Conservation (phyloP, 2,797 vertebrate species). For the Notamacropus eugenii region DNA sequence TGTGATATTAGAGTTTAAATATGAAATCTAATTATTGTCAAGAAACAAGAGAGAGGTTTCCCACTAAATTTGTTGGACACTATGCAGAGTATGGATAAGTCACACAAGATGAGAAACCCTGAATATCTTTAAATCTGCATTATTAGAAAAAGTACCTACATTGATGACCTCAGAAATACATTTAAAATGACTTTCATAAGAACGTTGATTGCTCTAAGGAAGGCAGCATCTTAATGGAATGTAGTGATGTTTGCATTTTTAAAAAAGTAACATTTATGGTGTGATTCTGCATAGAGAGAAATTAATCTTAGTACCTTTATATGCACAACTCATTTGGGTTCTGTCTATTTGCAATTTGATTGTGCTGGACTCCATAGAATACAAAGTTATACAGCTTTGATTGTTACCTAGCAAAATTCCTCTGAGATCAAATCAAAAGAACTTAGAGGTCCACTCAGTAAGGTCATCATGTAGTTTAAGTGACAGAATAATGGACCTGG, state of each 20-base stretch:
- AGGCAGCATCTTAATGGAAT: not conserved
- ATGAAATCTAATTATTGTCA: not conserved
- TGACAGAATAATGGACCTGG: not conserved
- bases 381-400: not conserved
- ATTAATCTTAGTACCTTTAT: too few species aligned
- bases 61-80: not conserved
- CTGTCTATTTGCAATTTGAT: not conserved
- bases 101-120: not conserved
- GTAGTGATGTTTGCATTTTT: not conserved
- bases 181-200: not conserved
- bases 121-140: not conserved
- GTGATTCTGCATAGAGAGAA: not conserved
- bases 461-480: not conserved
- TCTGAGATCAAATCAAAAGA: not conserved
- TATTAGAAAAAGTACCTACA: not conserved
- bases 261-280: not conserved
- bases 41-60: not conserved
- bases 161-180: not conserved
- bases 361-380: not conserved
- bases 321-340: not conserved
- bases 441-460: not conserved
- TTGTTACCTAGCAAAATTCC: not conserved
- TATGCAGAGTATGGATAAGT: not conserved
- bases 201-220: not conserved
- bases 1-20: not conserved